Evolutionary conservation across 2,113 vertebrate genomes (phyloP).

Genomic region (Eudorcas thomsonii): DNA sequence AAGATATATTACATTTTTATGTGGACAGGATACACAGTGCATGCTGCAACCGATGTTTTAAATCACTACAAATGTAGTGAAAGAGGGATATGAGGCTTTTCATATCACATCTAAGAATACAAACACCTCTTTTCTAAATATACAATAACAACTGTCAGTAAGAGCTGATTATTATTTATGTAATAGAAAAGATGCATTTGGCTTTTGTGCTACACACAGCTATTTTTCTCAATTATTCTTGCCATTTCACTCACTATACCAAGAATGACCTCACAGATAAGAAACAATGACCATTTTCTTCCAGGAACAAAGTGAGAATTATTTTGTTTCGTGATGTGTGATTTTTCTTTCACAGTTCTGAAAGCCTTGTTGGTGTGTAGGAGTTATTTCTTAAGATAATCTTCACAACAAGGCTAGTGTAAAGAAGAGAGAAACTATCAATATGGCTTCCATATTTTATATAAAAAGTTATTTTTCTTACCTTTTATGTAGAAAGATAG

Average conservation of each 20-base stretch:
- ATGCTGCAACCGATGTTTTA: constrained; percentile 41
- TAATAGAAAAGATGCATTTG: constrained; percentile 60
- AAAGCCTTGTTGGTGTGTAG: constrained; percentile 61
- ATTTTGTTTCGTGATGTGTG: constrained; percentile 65
- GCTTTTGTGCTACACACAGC: constrained; percentile 46
- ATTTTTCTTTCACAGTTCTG: constrained; percentile 56
- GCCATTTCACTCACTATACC: constrained; percentile 53
- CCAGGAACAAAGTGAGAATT: constrained; percentile 72
- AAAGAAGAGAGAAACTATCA: not conserved
- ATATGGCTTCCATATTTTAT: not conserved
- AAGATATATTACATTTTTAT: not conserved
- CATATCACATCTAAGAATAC: constrained; percentile 21
- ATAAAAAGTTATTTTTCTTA: not conserved
- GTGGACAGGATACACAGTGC: not conserved
- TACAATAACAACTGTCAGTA: not conserved
- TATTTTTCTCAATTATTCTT: constrained; percentile 68
- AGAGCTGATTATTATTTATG: constrained; percentile 27
- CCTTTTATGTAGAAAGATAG: not conserved
- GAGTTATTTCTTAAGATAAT: constrained; percentile 52
- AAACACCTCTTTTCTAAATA: constrained; percentile 48
- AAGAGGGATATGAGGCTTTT: constrained; percentile 51
- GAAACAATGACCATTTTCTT: constrained; percentile 64
- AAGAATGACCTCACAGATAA: constrained; percentile 67
- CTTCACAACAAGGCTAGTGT: constrained; percentile 55
- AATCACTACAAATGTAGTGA: constrained; percentile 56